These are phyloP conservation scores for Mesembrinibis cayennensis DNA, from an alignment of 2,113 vertebrate genomes.

Conservation along the genomic window DNA sequence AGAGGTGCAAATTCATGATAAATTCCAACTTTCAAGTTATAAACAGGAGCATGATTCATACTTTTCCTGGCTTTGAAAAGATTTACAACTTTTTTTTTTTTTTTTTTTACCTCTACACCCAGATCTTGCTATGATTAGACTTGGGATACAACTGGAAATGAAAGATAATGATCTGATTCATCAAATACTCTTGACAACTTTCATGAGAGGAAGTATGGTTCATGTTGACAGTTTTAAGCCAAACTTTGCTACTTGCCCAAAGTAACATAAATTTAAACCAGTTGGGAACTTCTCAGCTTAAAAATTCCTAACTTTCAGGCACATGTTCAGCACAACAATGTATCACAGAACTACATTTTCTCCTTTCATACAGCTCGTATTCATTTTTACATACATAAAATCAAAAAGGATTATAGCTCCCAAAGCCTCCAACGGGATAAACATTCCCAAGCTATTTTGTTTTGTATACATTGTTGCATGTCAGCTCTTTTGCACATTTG, in stretches of 20 bases:
- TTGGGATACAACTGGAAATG: neutral
- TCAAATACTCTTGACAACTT: neutral
- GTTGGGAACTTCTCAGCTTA: neutral
- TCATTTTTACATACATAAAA: neutral
- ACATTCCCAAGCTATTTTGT: neutral
- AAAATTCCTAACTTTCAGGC: neutral
- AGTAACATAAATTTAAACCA: neutral
- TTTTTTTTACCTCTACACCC: neutral
- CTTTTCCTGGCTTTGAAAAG: constrained; percentile 17
- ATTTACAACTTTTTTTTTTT: neutral
- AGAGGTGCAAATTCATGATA: neutral
- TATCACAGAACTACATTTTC: neutral
- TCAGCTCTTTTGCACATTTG: neutral
- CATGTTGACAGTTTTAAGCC: neutral
- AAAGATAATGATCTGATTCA: neutral
- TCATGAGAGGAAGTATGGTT: neutral
- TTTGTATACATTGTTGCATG: neutral
- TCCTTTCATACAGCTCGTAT: neutral
- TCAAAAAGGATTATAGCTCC: neutral
- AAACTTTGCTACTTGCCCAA: neutral
- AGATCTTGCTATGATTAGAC: neutral
- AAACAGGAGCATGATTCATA: neutral
- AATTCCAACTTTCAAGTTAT: neutral
- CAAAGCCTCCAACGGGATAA: neutral
- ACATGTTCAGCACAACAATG: neutral